Base-by-base conservation (phyloP, 2,113 vertebrate species). In the Penelope pileata region DNA sequence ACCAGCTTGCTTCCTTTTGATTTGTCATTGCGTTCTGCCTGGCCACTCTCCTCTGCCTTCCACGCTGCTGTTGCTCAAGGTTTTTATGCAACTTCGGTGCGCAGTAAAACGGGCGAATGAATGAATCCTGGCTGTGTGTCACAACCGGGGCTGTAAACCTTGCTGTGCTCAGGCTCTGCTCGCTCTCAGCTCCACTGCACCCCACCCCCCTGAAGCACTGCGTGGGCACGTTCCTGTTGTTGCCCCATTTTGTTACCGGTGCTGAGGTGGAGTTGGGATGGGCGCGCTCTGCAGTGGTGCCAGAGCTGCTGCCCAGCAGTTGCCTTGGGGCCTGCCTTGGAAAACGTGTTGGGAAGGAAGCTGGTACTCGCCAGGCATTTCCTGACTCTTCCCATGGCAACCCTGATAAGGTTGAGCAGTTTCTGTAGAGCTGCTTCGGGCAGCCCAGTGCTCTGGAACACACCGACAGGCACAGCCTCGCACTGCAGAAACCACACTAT, bases 21-120 rank as follows among this genome's bases (percentile, higher is more conserved):
- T 34, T 18, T 91, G 53, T 76, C 66, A 6, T n/a, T 43, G 83
- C 47, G 22, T 73, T 87, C 53, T 68, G 62, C 91, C 64, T 45
- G 75, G 70, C 53, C 76, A 0, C 90, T 95, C 85, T 91, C 63
- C 40, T 79, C 43, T 82, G 48, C 78, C 80, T 82, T 87, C 81
- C 69, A 67, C 45, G 24, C 38, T 24, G 68, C 8, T 45, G 73
- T 89, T 87, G 45, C 66, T 79, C 56, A 80, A 88, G 92, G 10
- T 76, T 85, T 95, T 94, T 80, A 19, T 87, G 87, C 70, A 82
- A 79, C 74, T 81, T 60, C 12, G 50, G 40, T 17, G n/a, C 77
- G 74, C 59, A 21, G 53, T 48, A 9, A 47, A 48, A 50, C n/a
- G 34, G 38, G 60, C 27, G 38, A 38, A 29, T 8, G n/a, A 87